Base-by-base conservation (phyloP, 2,888 invertebrate species). In the Chelonus formosanus region DNA sequence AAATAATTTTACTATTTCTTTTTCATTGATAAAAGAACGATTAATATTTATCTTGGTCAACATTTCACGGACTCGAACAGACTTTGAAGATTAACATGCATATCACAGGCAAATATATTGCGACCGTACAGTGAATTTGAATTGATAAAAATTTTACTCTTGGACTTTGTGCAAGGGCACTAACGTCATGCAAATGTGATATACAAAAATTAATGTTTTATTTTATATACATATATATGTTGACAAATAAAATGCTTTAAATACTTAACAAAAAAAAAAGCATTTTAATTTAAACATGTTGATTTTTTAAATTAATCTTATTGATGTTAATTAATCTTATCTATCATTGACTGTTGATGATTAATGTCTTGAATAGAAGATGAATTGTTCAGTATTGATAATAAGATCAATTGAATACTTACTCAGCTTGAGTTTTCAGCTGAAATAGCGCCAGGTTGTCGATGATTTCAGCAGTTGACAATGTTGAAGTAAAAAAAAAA, bases 371-470 rank as follows among this genome's bases (percentile, higher is more conserved):
- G 20, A 20, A 20, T 1, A 20, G 20, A 20, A 20, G 20, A 20
- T 20, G 20, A 20, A 20, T 20, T 2, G 20, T 20, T 20, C 1
- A 20, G 20, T 2, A 20, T 20, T 1, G 20, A 20, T 20, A 20
- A 20, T 1, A 20, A 20, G 20, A 44, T 55, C n/a, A 34, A 63
- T 50, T 40, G 63, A 50, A 20, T 76, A 83, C 83, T 83, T 69
- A 83, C 83, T 72, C 74, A 72, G 78, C 75, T 71, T 75, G 75
- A 70, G 74, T 77, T 73, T 78, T 73, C 74, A 73, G 77, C 66
- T 74, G 79, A 78, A 79, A 78, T 74, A 78, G 77, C 83, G 83
- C 84, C 84, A 84, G 84, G 80, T 83, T 84, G 82, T 80, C 78
- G 76, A 78, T 71, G 70, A 78, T 78, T 77, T 73, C 70, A 50